Evolutionary conservation across 2,888 invertebrate genomes (phyloP), one percentile per base, ranked within the genome.

Genomic region (Oligia latruncula): DNA sequence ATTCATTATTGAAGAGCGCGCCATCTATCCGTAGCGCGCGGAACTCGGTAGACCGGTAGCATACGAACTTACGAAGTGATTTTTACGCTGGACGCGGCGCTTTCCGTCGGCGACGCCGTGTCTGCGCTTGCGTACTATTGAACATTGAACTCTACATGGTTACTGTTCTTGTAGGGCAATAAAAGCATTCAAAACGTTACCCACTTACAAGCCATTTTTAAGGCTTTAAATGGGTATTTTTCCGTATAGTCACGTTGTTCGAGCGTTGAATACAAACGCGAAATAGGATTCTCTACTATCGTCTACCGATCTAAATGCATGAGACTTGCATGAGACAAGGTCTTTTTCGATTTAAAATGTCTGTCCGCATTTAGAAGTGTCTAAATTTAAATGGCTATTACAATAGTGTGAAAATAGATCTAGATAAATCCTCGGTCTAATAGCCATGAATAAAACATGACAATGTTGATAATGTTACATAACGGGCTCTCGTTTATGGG

Each of bases 11-110:
- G n/a, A 78, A 71, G 43, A 84, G 77, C 89, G 87, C 96, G 96
- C 96, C 96, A 96, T 95, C 96, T 96, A 89, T 92, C 85, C 64
- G 79, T 40, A 62, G 13, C 40, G 62, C 73, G 90, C 85, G 89
- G 94, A 95, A 96, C 96, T 94, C 87, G 86, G 91, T 94, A 90
- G 89, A 78, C 82, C 65, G 49, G 82, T 82, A 82, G 86, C 74
- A 74, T 43, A 82, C 85, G 49, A 87, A 85, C 70, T 73, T n/a
- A 80, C 85, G 58, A 87, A 87, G 88, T 88, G 84, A 87, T 91
- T 89, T 89, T 89, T 89, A 83, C 78, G 74, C 83, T 78, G 81
- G 81, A 85, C 88, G 80, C 83, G 86, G 73, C 88, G 84, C 89
- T 72, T 68, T 84, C 35, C 60, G 62, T 75, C 72, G 87, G 90